Conservation (phyloP, 2,113 vertebrate genomes). For the Pygoscelis antarcticus region DNA sequence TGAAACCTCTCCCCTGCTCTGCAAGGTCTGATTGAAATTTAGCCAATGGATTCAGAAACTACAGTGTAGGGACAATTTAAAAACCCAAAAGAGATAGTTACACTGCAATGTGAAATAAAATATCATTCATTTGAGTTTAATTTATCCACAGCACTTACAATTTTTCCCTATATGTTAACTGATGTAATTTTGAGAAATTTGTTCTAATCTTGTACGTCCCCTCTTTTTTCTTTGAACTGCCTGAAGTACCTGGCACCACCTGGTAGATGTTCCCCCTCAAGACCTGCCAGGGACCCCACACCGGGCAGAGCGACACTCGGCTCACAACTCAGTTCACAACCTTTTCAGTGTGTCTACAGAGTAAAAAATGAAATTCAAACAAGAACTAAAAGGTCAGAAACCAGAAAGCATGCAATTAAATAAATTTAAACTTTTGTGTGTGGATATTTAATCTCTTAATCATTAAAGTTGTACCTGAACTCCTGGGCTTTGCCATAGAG, state of each 20-base stretch:
- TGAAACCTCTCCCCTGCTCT: not conserved
- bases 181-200: not conserved
- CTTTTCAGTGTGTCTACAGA: not conserved
- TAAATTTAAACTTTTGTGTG: not conserved
- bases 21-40: not conserved
- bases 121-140: not conserved
- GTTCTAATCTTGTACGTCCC: not conserved
- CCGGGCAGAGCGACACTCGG: not conserved
- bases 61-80: not conserved
- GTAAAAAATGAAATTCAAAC: not conserved
- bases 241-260: not conserved
- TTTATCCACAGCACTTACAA: not conserved
- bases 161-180: not conserved
- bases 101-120: not conserved
- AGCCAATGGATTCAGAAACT: not conserved
- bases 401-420: not conserved
- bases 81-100: constrained; percentile 1
- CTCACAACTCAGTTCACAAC: not conserved
- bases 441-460: not conserved
- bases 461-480: not conserved
- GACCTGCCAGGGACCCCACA: not conserved
- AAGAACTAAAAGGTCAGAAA: not conserved
- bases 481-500: not conserved
- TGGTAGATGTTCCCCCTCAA: not conserved
- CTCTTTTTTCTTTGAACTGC: not conserved